Percentiles rank a stretch among this genome's conserved stretches.
phyloP scores from a whole-genome alignment of 2,113 vertebrate genomes.

The Antechinus stuartii region DNA sequence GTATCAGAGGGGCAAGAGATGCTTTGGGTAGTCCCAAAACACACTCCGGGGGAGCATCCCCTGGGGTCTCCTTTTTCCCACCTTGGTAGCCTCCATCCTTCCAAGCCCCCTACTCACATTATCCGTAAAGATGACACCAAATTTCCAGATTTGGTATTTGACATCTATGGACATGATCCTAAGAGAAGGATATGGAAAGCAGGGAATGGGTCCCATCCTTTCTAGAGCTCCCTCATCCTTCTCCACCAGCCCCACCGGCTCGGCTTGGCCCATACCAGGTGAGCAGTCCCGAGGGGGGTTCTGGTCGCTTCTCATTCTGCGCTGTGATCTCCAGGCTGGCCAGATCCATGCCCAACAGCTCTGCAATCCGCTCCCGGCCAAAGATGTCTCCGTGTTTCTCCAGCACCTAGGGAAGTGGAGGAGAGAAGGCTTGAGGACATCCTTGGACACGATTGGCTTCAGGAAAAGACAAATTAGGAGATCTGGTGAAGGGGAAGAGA shows the following conservation, averaged over 20 bases:
- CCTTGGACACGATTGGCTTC: not conserved
- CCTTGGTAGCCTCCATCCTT: not conserved
- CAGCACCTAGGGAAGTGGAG: constrained; percentile 84
- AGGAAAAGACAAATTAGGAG: not conserved
- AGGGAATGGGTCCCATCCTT: not conserved
- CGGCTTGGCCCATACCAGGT: constrained; percentile 83
- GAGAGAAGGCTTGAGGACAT: not conserved
- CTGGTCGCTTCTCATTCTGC: constrained; percentile 89
- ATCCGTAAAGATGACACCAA: constrained; percentile 94
- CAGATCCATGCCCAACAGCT: constrained; percentile 94
- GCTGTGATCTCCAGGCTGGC: constrained; percentile 92
- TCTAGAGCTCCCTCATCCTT: not conserved
- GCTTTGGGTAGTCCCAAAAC: not conserved
- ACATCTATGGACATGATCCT: constrained; percentile 94
- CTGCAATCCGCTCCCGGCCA: constrained; percentile 93
- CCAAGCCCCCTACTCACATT: constrained; percentile 86
- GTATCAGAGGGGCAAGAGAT: not conserved
- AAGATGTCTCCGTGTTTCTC: constrained; percentile 97
- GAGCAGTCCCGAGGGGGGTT: constrained; percentile 89
- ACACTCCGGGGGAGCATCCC: not conserved
- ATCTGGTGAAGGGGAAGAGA: not conserved
- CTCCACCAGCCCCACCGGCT: not conserved
- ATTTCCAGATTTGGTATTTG: constrained; percentile 98
- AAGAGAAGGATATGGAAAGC: not conserved
- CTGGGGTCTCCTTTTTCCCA: not conserved